Conservation (phyloP, 2,113 vertebrate genomes). For the Gracilinanus agilis region DNA sequence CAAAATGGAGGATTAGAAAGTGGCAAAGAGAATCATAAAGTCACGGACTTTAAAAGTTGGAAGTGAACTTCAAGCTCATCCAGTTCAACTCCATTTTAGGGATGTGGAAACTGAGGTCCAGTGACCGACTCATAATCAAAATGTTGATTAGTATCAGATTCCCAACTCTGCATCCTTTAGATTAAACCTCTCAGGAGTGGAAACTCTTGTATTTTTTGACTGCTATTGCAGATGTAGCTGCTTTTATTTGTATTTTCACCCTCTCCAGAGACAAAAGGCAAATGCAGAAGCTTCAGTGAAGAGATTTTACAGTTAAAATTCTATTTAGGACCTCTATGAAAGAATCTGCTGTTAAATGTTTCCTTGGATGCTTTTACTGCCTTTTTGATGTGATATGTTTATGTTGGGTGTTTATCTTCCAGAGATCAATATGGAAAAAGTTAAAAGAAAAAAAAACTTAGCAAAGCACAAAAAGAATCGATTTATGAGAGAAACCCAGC, state of each 20-base stretch:
- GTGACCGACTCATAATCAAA: neutral
- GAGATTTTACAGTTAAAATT: neutral
- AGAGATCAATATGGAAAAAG: constrained; percentile 35
- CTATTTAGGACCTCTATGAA: neutral
- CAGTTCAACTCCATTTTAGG: neutral
- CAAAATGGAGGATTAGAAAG: neutral
- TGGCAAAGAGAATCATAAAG: neutral
- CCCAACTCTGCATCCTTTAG: neutral
- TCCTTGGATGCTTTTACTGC: constrained; percentile 7
- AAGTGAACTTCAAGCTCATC: neutral
- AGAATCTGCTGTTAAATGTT: neutral
- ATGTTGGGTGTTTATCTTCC: constrained; percentile 5
- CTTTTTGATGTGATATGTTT: neutral
- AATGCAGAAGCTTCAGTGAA: neutral
- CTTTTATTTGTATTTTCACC: neutral
- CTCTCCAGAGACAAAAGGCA: neutral
- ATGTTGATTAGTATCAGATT: neutral
- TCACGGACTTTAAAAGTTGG: neutral
- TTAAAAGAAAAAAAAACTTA: constrained; percentile 10
- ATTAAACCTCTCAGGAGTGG: neutral
- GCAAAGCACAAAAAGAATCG: constrained; percentile 6
- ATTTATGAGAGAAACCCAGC: neutral
- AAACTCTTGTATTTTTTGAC: neutral
- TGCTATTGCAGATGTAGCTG: neutral
- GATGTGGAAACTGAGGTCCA: neutral